Conservation (phyloP, 2,888 invertebrate species). For the Leuctra nigra region DNA sequence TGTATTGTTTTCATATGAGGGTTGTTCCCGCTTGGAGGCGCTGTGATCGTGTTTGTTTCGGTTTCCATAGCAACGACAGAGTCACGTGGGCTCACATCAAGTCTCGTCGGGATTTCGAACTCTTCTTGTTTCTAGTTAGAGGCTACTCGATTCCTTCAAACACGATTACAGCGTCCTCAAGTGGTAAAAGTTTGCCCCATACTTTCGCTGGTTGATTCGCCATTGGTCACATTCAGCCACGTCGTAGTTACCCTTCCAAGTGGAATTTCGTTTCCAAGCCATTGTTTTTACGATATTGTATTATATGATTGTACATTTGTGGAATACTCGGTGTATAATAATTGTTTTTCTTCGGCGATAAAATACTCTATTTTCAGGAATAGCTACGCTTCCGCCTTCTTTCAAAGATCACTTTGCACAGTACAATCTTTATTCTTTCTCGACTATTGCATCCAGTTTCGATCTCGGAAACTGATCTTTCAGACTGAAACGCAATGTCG, state of each 20-base stretch:
- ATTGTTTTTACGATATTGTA: neutral
- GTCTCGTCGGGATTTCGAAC: no score
- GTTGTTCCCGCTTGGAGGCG: no score
- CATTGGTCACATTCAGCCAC: neutral
- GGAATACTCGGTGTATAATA: neutral
- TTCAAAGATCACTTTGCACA: slow-evolving; percentile 11
- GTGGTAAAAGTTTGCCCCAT: no score
- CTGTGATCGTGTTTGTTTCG: no score
- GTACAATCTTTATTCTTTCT: slow-evolving; percentile 12
- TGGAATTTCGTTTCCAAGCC: no score
- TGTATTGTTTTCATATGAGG: neutral
- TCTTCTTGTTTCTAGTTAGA: no score
- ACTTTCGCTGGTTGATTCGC: no score
- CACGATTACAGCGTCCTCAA: no score
- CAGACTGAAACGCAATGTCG: neutral
- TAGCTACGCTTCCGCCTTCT: slow-evolving; percentile 14
- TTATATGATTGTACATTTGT: neutral
- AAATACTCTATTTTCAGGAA: neutral
- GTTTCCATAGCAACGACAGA: no score
- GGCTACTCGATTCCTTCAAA: no score
- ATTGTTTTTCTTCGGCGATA: slow-evolving; percentile 3
- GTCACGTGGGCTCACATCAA: no score
- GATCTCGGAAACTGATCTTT: neutral
- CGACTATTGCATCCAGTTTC: neutral
- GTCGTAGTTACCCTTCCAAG: neutral